Evolutionary conservation across 2,113 vertebrate species (phyloP), one percentile per base, ranked within the genome.

Genomic region (Petrocephalus microphthalmus): DNA sequence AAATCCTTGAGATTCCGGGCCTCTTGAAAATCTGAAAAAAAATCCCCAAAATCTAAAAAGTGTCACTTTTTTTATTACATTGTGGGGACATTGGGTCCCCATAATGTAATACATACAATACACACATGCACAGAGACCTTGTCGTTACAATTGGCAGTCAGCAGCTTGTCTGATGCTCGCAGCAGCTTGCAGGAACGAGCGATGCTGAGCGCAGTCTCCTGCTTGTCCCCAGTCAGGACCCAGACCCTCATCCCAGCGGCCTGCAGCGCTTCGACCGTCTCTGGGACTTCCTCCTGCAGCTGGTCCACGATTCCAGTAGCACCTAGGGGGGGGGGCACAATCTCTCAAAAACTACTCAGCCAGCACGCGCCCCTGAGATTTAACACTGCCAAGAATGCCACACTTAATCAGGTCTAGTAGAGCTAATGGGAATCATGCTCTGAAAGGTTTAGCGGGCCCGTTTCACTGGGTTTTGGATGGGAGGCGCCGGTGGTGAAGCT

Each of bases 201-300:
- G 1, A 99, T 96, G 90, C 97, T 99, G 92, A 99, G 89, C 86
- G 98, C 98, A 0, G 98, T 99, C 94, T 99, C 98, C 89, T 96
- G 96, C 91, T 99, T 99, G 93, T 99, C 98, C 84, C 98, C 98
- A 0, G 98, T 99, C 84, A 99, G 95, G 93, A 99, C 97, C 98
- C 98, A 99, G 60, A 99, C 95, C 91, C 96, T 98, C 90, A 99
- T 97, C 13, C 97, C 96, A 0, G 98, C 98, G 90, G 89, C 95
- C 89, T 97, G 96, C 42, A 99, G 94, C 6, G 96, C 95, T 88
- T 97, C 96, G 85, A 99, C 96, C 0, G 97, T 97, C 89, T 98
- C 97, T 0, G 98, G 96, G 52, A 99, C 98, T 1, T 97, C 96
- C 81, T 99, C 97, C 92, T 99, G 98, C 25, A 99, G 93, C 20